A percentile compares a stretch with the other conserved stretches of the same genome.
Evolutionary conservation across 2,888 invertebrate species (phyloP).

Genomic region (Odontomyia ornata): DNA sequence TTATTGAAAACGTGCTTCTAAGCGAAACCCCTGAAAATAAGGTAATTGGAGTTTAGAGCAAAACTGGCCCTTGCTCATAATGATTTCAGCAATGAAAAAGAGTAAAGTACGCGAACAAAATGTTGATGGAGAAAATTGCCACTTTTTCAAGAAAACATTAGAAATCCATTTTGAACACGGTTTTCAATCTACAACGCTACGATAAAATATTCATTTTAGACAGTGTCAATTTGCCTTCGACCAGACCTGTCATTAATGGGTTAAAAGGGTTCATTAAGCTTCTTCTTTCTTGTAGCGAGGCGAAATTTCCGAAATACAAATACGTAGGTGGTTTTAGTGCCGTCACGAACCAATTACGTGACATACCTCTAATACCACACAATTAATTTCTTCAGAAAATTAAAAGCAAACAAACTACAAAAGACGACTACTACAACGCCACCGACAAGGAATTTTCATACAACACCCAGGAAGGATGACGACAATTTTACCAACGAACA

Average conservation of each 20-base stretch:
- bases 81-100: too few species aligned
- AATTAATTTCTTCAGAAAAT: conserved; percentile 47
- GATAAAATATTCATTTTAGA: too few species aligned
- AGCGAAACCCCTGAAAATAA: too few species aligned
- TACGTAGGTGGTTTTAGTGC: conserved; percentile 16
- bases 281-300: not conserved
- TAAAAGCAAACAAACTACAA: conserved; percentile 45
- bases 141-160: too few species aligned
- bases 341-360: conserved; percentile 43
- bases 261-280: not conserved
- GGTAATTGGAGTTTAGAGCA: too few species aligned
- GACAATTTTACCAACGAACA: not conserved
- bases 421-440: not conserved
- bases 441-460: conserved; percentile 14
- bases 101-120: too few species aligned
- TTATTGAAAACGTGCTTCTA: too few species aligned
- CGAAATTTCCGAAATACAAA: not conserved
- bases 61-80: too few species aligned
- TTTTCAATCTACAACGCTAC: too few species aligned
- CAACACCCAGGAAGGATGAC: not conserved
- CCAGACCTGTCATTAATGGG: not conserved
- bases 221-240: too few species aligned
- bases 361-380: conserved; percentile 42
- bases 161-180: too few species aligned
- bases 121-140: too few species aligned